A percentile compares a stretch with the other conserved stretches of the same genome.
phyloP scores from a whole-genome alignment of 1,140 invertebrate species.

The Agrypnia vestita region DNA sequence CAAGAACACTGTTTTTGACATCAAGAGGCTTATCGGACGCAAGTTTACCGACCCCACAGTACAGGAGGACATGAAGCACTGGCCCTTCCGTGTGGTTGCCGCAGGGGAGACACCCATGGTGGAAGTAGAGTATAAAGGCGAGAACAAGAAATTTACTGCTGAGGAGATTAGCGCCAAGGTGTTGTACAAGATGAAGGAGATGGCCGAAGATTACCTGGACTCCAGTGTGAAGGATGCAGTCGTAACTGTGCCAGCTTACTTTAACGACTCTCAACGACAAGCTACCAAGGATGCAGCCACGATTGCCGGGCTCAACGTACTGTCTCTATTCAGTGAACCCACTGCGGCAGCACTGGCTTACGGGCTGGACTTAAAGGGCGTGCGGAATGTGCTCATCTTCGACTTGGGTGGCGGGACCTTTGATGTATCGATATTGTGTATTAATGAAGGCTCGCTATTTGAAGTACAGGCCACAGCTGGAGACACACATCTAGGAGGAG shows the following conservation, averaged over 20 bases:
- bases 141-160: slow-evolving; percentile 79
- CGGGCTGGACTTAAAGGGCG: slow-evolving; percentile 84
- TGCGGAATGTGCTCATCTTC: slow-evolving; percentile 78
- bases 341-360: slow-evolving; percentile 83
- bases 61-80: too few relatives aligned
- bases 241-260: too few relatives aligned
- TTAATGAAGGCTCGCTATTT: slow-evolving; percentile 81
- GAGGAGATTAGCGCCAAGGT: slow-evolving; percentile 86
- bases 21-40: slow-evolving; percentile 79
- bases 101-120: slow-evolving; percentile 77
- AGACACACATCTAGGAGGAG: too few relatives aligned
- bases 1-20: too few relatives aligned
- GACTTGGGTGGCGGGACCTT: too few relatives aligned
- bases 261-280: too few relatives aligned
- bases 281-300: too few relatives aligned
- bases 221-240: slow-evolving; percentile 75
- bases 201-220: slow-evolving; percentile 71
- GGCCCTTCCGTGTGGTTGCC: too few relatives aligned
- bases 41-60: too few relatives aligned
- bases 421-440: slow-evolving; percentile 83
- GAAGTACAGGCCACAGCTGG: slow-evolving; percentile 81
- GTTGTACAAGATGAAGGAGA: too few relatives aligned
- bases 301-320: too few relatives aligned
- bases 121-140: slow-evolving; percentile 80
- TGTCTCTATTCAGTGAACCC: too few relatives aligned